These are phyloP conservation scores for Sebastes hopkinsi DNA, from an alignment of 2,797 vertebrate genomes.

Conservation along the genomic window DNA sequence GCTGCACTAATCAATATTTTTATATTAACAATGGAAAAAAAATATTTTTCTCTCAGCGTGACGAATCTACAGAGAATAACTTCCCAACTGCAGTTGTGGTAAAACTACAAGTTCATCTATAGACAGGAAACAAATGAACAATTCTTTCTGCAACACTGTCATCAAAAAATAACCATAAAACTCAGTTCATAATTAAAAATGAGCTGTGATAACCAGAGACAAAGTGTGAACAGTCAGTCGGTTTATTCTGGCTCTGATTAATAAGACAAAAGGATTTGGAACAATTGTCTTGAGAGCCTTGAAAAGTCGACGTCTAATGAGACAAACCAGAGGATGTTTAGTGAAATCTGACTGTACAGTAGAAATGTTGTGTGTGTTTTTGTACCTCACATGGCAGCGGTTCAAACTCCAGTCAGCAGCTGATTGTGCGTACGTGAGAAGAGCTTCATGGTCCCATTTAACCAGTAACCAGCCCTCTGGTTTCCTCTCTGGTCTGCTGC, in stretches of 20 bases:
- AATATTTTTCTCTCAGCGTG: background rate
- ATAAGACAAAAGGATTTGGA: background rate
- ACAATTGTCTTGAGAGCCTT: background rate
- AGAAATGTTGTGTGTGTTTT: background rate
- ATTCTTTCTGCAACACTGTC: background rate
- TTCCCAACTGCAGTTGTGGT: too few relatives aligned
- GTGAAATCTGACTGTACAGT: background rate
- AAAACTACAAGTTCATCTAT: too few relatives aligned
- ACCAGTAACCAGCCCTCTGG: slow-evolving; percentile 37
- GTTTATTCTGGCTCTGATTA: background rate
- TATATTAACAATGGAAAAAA: background rate
- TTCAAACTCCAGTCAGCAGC: slow-evolving; percentile 26
- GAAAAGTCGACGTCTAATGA: too few relatives aligned
- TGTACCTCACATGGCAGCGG: background rate
- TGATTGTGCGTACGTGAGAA: slow-evolving; percentile 39
- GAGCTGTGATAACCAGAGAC: too few relatives aligned
- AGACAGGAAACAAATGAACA: background rate
- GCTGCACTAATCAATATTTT: background rate
- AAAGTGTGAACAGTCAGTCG: background rate
- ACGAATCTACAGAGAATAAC: background rate
- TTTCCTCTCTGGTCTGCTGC: slow-evolving; percentile 31
- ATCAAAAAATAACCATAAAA: background rate
- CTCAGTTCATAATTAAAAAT: background rate
- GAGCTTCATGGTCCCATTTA: slow-evolving; percentile 34
- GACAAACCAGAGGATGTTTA: background rate